Percentiles rank a stretch among this genome's conserved stretches.
Conservation (phyloP, 2,888 invertebrate species). For the Stenodema calcarata region DNA sequence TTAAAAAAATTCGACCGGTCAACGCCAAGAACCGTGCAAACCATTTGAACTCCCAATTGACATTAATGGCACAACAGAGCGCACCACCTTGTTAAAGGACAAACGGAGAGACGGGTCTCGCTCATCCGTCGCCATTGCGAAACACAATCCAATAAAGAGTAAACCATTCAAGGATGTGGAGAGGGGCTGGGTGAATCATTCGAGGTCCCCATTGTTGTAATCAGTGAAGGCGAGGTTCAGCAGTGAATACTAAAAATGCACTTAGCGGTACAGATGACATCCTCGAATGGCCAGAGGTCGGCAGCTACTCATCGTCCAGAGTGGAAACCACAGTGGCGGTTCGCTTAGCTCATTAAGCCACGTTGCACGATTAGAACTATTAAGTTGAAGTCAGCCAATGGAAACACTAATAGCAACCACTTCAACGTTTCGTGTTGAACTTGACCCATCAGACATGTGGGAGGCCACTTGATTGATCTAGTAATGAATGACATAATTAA, state of each 20-base stretch:
- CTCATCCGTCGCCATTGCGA: background rate
- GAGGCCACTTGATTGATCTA: too few species aligned
- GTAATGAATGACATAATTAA: too few species aligned
- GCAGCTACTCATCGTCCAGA: too few species aligned
- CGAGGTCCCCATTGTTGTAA: background rate
- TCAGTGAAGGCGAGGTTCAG: background rate
- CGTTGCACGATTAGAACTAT: too few species aligned
- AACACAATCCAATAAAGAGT: background rate
- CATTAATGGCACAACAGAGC: conserved; percentile 12
- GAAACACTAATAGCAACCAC: too few species aligned
- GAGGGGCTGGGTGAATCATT: background rate
- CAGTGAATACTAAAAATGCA: background rate
- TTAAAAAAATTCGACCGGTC: background rate
- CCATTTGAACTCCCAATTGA: conserved; percentile 11
- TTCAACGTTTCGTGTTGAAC: too few species aligned
- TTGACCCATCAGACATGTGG: too few species aligned
- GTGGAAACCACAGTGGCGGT: too few species aligned
- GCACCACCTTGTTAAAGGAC: conserved; percentile 1
- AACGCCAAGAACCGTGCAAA: background rate
- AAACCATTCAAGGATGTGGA: background rate
- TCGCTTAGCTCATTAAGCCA: too few species aligned
- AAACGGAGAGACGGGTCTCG: background rate
- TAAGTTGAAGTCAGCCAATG: too few species aligned
- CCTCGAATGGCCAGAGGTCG: background rate
- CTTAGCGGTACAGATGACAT: background rate